These are phyloP conservation scores for Hypotaenidia okinawae DNA, from an alignment of 2,797 vertebrate genomes.

Conservation along the genomic window DNA sequence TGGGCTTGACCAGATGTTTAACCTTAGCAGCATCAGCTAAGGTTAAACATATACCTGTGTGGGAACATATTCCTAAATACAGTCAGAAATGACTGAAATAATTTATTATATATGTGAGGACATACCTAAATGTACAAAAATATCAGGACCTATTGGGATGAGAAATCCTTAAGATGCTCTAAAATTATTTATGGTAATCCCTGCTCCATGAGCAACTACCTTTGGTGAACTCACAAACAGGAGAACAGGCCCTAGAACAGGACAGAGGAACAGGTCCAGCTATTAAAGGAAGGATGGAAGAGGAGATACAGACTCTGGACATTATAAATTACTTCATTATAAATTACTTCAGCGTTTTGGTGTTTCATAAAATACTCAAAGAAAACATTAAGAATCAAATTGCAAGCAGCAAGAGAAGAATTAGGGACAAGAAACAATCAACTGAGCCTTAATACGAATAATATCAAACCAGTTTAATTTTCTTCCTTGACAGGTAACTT, in stretches of 20 bases:
- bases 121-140: background rate
- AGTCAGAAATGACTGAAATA: background rate
- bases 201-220: background rate
- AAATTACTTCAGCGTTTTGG: constrained; percentile 4
- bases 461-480: constrained; percentile 51
- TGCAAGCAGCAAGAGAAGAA: constrained; percentile 39
- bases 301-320: background rate
- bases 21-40: background rate
- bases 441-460: constrained; percentile 43
- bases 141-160: background rate
- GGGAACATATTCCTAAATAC: background rate
- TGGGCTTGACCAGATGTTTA: background rate
- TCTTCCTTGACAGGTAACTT: constrained; percentile 57
- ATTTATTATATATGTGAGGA: background rate
- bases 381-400: constrained; percentile 41
- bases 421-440: constrained; percentile 50
- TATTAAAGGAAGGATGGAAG: background rate
- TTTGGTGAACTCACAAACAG: background rate
- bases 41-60: too few relatives aligned
- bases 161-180: background rate
- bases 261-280: background rate
- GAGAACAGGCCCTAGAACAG: background rate
- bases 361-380: constrained; percentile 23
- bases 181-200: background rate
- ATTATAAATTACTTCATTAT: constrained; percentile 29